Conservation (phyloP, 2,888 invertebrate genomes). For the Aquatica leii region DNA sequence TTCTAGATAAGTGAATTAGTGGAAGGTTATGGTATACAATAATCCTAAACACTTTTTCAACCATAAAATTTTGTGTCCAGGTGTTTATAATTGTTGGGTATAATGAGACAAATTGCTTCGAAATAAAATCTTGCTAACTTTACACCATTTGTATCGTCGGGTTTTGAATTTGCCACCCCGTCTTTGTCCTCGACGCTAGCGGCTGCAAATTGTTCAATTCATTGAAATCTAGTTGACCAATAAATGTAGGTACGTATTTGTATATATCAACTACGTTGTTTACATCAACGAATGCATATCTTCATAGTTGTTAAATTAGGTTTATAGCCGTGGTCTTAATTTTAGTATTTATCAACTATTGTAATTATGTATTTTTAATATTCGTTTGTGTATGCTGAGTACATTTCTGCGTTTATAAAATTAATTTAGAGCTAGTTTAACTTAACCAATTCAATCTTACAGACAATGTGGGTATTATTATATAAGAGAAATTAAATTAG, state of each 20-base stretch:
- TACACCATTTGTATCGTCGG: slow-evolving; percentile 34
- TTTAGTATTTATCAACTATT: no score
- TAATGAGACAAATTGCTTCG: slow-evolving; percentile 57
- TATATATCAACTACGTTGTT: slow-evolving; percentile 12
- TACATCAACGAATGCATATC: neutral
- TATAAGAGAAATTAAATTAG: slow-evolving; percentile 45
- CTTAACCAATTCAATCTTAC: slow-evolving; percentile 36
- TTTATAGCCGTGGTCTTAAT: slow-evolving; percentile 12
- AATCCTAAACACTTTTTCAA: slow-evolving; percentile 43
- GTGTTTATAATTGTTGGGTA: slow-evolving; percentile 55
- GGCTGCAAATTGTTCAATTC: slow-evolving; percentile 44
- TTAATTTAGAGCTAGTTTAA: slow-evolving; percentile 21
- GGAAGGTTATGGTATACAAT: slow-evolving; percentile 25
- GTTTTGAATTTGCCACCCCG: slow-evolving; percentile 35
- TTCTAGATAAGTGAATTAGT: slow-evolving; percentile 3
- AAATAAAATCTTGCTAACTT: slow-evolving; percentile 40
- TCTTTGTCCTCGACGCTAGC: slow-evolving; percentile 28
- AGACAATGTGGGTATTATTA: slow-evolving; percentile 48
- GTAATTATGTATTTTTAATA: no score
- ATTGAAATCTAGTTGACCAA: slow-evolving; percentile 32
- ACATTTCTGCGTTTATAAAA: neutral
- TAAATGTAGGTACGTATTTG: neutral
- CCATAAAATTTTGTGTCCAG: slow-evolving; percentile 50
- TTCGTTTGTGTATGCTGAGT: no score
- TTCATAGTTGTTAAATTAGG: slow-evolving; percentile 11